Conservation (phyloP, 2,113 vertebrate species). For the Larimichthys polyactis region DNA sequence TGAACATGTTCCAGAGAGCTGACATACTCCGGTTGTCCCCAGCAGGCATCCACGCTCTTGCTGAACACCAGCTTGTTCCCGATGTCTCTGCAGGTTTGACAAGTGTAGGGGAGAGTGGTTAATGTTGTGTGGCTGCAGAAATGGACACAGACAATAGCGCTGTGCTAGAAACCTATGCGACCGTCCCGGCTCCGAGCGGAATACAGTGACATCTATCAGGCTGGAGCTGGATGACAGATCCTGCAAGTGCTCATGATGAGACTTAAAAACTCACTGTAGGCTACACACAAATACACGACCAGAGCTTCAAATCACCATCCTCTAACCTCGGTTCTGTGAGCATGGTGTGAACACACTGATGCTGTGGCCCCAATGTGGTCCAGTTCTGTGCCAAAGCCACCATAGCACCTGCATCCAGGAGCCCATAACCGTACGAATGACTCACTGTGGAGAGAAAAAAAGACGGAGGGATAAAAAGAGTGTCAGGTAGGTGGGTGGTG, state of each 20-base stretch:
- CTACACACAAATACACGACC: slow-evolving; percentile 22
- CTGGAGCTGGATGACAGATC: slow-evolving; percentile 26
- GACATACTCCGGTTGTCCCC: slow-evolving; percentile 89
- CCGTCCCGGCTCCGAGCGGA: slow-evolving; percentile 17
- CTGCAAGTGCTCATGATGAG: slow-evolving; percentile 19
- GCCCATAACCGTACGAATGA: slow-evolving; percentile 95
- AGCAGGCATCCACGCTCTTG: slow-evolving; percentile 90
- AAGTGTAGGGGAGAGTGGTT: slow-evolving; percentile 52
- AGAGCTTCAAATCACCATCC: slow-evolving; percentile 8
- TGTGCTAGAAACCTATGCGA: slow-evolving; percentile 28
- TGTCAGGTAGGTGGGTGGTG: slow-evolving; percentile 25
- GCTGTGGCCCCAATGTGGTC: slow-evolving; percentile 91
- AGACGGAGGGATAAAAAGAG: slow-evolving; percentile 10
- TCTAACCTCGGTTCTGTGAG: slow-evolving; percentile 90
- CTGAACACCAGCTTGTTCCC: slow-evolving; percentile 92
- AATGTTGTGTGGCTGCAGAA: slow-evolving; percentile 66
- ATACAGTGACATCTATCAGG: slow-evolving; percentile 37
- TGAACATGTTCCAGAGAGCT: slow-evolving; percentile 93
- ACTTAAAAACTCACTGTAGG: slow-evolving; percentile 6
- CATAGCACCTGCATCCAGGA: slow-evolving; percentile 94
- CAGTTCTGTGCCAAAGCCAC: slow-evolving; percentile 94
- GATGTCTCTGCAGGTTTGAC: slow-evolving; percentile 88
- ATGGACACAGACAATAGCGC: slow-evolving; percentile 48
- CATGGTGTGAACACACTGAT: slow-evolving; percentile 91
- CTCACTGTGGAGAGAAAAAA: slow-evolving; percentile 86